Evolutionary conservation across 2,113 vertebrate species (phyloP), one percentile per base, ranked within the genome.

Genomic region (Paradoxurus hermaphroditus): DNA sequence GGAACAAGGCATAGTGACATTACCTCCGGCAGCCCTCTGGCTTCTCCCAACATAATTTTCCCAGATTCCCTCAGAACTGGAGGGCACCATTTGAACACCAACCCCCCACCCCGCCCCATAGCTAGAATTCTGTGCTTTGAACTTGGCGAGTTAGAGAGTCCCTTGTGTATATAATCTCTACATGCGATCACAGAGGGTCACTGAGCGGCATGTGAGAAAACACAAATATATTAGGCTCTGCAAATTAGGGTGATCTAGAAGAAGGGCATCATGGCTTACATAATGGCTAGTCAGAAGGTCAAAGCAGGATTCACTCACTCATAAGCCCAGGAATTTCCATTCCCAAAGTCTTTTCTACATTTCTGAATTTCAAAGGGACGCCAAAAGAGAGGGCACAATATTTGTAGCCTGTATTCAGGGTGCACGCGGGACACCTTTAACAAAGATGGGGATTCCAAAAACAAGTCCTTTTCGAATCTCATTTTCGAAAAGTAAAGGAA

Each of bases 401-500:
- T 41, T 72, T 85, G 39, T 16, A 84, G 21, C n/a, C 68, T 83
- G 4, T 39, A 16, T 10, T 0, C n/a, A 89, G 11, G 5, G 13
- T 12, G 8, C 34, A 3, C 0, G 8, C 56, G 25, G 31, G 49
- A 23, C 18, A 29, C 41, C 65, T 68, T n/a, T 44, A 36, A 77
- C 16, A 79, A 81, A 79, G 84, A 36, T 7, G 19, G 84, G 41
- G 19, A 65, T 63, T 86, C 59, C 44, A 59, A 86, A 90, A 92
- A 16, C 6, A 34, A 94, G 78, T 85, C 51, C 62, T 92, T 83
- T 67, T 81, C 75, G 88, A 84, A 70, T 29, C 36, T n/a, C 56
- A 93, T 77, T 77, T 77, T 77, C 7, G 36, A 63, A 95, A 86
- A 72, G 62, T 31, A 67, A 81, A 87, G 41, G 91, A 91, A 95